These are phyloP conservation scores for Zosterops japonicus DNA, from an alignment of 2,113 vertebrate species.

Conservation along the genomic window DNA sequence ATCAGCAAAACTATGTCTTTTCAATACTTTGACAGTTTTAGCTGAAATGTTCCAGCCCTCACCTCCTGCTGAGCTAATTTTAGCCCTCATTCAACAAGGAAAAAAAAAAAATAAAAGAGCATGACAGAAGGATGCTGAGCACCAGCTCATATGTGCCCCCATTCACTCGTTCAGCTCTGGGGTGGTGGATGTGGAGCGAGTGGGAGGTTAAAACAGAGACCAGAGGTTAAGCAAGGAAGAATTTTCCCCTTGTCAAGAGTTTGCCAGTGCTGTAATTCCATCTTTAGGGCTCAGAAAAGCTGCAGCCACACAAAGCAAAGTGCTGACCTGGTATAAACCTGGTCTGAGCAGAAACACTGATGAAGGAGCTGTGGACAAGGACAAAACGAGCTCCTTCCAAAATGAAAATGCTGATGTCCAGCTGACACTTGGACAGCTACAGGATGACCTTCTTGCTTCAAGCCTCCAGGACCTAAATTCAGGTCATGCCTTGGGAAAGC, in stretches of 20 bases:
- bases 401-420: accelerated
- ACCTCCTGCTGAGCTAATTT: slow-evolving; percentile 26
- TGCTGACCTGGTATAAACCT: background rate
- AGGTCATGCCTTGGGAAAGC: no score
- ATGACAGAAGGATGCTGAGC: background rate
- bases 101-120: background rate
- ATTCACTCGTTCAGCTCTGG: background rate
- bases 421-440: background rate
- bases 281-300: background rate
- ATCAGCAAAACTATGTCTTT: background rate
- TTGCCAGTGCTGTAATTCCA: background rate
- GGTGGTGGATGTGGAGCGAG: background rate
- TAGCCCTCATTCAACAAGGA: background rate
- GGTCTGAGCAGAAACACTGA: background rate
- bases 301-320: background rate
- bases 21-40: background rate
- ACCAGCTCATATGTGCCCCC: background rate
- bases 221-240: background rate
- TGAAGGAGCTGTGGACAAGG: background rate
- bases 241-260: background rate
- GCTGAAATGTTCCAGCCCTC: slow-evolving; percentile 5
- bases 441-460: background rate
- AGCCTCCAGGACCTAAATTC: background rate
- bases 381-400: background rate
- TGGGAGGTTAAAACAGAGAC: background rate